Evolutionary conservation across 1,140 invertebrate genomes (phyloP).

Genomic region (Mactra quadrangularis): DNA sequence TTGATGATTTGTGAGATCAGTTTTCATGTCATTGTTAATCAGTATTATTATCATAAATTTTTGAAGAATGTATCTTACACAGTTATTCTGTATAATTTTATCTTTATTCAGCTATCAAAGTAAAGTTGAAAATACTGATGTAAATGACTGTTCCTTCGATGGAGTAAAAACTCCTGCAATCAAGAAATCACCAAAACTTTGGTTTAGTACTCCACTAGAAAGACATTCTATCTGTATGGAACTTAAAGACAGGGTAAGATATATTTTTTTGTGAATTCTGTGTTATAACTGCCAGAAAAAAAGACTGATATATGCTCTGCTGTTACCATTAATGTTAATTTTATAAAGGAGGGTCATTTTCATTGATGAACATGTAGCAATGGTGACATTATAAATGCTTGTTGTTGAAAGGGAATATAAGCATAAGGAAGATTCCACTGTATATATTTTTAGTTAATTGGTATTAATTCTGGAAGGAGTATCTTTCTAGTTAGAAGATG

Average conservation of each 20-base stretch:
- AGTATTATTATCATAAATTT: no score
- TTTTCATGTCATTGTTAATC: no score
- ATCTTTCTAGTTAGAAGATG: no score
- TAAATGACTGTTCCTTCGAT: neutral
- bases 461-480: no score
- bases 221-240: conserved; percentile 59
- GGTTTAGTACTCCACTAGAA: conserved; percentile 41
- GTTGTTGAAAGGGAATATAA: neutral
- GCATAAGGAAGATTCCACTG: no score
- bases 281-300: no score
- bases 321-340: neutral
- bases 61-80: no score
- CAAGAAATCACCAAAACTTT: conserved; percentile 8
- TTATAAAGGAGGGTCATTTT: neutral
- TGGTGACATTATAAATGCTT: neutral
- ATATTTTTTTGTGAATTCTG: no score
- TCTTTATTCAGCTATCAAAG: conserved; percentile 1
- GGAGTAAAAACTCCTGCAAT: neutral
- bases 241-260: conserved; percentile 53
- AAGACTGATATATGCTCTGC: no score
- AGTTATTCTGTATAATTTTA: neutral
- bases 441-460: no score
- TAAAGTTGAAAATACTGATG: neutral
- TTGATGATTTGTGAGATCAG: no score
- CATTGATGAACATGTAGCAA: neutral